Evolutionary conservation across 2,888 invertebrate species (phyloP).

Genomic region (Rhaphigaster nebulosa): DNA sequence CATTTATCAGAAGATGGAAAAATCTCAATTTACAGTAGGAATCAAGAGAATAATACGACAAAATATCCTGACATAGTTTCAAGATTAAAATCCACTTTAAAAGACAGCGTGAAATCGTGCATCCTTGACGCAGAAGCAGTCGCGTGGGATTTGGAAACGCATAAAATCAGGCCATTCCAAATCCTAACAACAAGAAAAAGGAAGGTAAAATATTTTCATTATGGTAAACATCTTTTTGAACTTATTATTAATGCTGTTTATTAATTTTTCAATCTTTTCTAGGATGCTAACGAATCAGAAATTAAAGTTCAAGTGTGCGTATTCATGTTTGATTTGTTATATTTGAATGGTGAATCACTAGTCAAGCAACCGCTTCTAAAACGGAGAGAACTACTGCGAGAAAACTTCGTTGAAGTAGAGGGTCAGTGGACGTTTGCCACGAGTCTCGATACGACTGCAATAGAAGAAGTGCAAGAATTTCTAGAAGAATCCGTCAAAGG

Average conservation of each 20-base stretch:
- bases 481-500: conserved; percentile 94
- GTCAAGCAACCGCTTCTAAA: conserved; percentile 82
- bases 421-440: conserved; percentile 93
- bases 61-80: conserved; percentile 96
- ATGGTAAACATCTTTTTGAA: background rate
- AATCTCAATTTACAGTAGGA: conserved; percentile 91
- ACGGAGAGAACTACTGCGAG: conserved; percentile 80
- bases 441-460: conserved; percentile 82
- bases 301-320: conserved; percentile 94
- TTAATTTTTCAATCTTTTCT: conserved; percentile 58
- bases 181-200: conserved; percentile 94
- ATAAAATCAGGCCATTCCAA: conserved; percentile 96
- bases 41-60: conserved; percentile 93
- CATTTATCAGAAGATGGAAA: conserved; percentile 78
- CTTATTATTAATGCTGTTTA: background rate
- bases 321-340: conserved; percentile 96
- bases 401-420: conserved; percentile 78
- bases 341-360: conserved; percentile 88
- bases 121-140: conserved; percentile 97
- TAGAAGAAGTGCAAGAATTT: conserved; percentile 94
- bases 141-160: conserved; percentile 90
- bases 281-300: conserved; percentile 81
- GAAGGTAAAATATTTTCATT: conserved; percentile 74
- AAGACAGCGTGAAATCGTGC: conserved; percentile 79
- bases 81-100: conserved; percentile 74